Percentiles rank a stretch among this genome's conserved stretches.
Evolutionary conservation across 2,113 vertebrate species (phyloP).

Genomic region (Dromiciops gliroides): DNA sequence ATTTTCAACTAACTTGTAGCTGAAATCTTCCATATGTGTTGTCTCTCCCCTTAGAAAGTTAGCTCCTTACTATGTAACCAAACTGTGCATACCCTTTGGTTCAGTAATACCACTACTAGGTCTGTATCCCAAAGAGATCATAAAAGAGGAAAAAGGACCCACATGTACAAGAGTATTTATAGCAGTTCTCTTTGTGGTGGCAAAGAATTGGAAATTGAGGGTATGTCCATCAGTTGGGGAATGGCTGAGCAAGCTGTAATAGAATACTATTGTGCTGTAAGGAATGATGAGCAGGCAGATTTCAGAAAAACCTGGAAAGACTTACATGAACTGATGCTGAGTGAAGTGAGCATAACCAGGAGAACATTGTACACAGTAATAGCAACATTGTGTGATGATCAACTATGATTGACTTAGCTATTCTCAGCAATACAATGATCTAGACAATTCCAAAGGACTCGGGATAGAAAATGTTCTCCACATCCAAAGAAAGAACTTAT

Average conservation of each 20-base stretch:
- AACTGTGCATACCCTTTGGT: not conserved
- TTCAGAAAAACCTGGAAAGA: not conserved
- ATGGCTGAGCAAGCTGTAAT: not conserved
- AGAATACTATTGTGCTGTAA: not conserved
- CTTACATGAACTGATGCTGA: not conserved
- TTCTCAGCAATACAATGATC: not conserved
- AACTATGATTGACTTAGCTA: not conserved
- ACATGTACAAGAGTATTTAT: not conserved
- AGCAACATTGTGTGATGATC: not conserved
- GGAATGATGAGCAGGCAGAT: not conserved
- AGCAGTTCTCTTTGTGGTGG: not conserved
- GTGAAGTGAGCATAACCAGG: not conserved
- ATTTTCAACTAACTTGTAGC: not conserved
- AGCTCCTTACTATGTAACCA: not conserved
- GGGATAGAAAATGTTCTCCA: not conserved
- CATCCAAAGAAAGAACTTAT: not conserved
- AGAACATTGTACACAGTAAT: not conserved
- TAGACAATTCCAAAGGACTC: not conserved
- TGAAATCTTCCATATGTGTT: not conserved
- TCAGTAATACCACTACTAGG: not conserved
- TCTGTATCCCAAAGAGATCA: not conserved
- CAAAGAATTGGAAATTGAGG: not conserved
- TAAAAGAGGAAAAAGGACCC: not conserved
- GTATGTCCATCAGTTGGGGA: not conserved
- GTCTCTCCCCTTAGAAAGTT: not conserved